phyloP scores from a whole-genome alignment of 2,113 vertebrate genomes.

The Pimephales promelas region DNA sequence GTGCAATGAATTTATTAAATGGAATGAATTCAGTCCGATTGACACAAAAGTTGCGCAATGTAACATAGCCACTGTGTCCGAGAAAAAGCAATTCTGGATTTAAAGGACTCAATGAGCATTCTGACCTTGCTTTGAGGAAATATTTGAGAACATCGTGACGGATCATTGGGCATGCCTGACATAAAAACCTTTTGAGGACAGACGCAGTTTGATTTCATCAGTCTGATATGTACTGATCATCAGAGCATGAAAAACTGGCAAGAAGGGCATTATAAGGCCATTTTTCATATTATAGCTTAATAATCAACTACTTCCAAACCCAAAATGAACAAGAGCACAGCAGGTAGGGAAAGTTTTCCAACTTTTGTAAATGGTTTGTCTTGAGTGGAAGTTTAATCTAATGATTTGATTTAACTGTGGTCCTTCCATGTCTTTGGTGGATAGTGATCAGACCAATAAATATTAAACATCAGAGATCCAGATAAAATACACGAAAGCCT shows the following conservation, averaged over 20 bases:
- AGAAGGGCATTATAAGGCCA: slow-evolving; percentile 23
- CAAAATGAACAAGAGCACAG: neutral
- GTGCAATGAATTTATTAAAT: too few species aligned
- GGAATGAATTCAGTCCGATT: too few species aligned
- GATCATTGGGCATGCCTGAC: slow-evolving; percentile 12
- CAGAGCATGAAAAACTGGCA: slow-evolving; percentile 6
- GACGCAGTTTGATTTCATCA: slow-evolving; percentile 24
- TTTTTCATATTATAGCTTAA: slow-evolving; percentile 35
- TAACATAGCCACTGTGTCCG: neutral
- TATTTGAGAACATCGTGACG: neutral
- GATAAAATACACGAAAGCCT: neutral
- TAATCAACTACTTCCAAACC: neutral
- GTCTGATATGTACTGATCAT: neutral
- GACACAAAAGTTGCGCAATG: too few species aligned
- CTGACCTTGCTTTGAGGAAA: slow-evolving; percentile 25
- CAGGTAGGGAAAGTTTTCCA: neutral
- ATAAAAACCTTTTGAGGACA: slow-evolving; percentile 29
- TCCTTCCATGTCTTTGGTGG: neutral
- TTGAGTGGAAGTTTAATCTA: neutral
- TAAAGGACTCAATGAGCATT: neutral
- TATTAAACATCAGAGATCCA: neutral
- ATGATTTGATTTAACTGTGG: neutral
- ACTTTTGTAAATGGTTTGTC: neutral
- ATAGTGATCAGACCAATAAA: neutral
- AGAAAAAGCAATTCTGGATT: neutral